These are phyloP conservation scores for Parthenolecanium corni DNA, from an alignment of 2,888 invertebrate species.

Conservation along the genomic window DNA sequence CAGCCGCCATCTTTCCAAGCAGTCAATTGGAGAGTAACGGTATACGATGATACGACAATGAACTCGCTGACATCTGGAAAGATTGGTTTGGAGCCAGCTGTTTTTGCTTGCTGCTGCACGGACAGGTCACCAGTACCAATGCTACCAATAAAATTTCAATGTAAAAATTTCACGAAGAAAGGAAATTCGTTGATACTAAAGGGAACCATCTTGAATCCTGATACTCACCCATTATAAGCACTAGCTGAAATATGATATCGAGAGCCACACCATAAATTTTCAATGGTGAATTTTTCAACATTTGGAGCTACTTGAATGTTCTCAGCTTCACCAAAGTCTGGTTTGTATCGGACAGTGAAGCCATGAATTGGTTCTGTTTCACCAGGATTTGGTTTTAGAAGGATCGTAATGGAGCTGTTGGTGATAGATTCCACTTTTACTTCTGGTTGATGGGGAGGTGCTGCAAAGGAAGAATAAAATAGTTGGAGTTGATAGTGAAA, in stretches of 20 bases:
- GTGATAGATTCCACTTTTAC: slow-evolving; percentile 62
- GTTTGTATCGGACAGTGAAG: slow-evolving; percentile 83
- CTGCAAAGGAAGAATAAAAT: slow-evolving; percentile 37
- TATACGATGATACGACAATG: slow-evolving; percentile 85
- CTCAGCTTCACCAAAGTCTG: slow-evolving; percentile 90
- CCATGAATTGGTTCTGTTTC: slow-evolving; percentile 84
- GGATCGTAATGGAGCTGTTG: slow-evolving; percentile 60
- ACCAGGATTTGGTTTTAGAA: slow-evolving; percentile 57
- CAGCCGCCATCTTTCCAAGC: slow-evolving; percentile 94
- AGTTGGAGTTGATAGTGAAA: neutral
- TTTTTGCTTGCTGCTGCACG: slow-evolving; percentile 75
- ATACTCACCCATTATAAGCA: slow-evolving; percentile 71
- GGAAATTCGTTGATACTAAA: neutral
- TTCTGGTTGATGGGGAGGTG: slow-evolving; percentile 65
- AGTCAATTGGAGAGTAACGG: slow-evolving; percentile 78
- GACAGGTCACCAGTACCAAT: slow-evolving; percentile 88
- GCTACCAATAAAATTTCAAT: slow-evolving; percentile 40
- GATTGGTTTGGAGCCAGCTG: slow-evolving; percentile 86
- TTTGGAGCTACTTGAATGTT: slow-evolving; percentile 60
- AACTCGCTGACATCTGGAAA: slow-evolving; percentile 82
- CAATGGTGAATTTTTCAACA: slow-evolving; percentile 71
- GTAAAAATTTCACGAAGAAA: neutral
- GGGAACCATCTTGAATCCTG: no score
- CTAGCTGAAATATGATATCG: slow-evolving; percentile 86
- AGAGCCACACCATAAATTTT: slow-evolving; percentile 82